Evolutionary conservation across 2,113 vertebrate genomes (phyloP).

Genomic region (Procavia capensis): DNA sequence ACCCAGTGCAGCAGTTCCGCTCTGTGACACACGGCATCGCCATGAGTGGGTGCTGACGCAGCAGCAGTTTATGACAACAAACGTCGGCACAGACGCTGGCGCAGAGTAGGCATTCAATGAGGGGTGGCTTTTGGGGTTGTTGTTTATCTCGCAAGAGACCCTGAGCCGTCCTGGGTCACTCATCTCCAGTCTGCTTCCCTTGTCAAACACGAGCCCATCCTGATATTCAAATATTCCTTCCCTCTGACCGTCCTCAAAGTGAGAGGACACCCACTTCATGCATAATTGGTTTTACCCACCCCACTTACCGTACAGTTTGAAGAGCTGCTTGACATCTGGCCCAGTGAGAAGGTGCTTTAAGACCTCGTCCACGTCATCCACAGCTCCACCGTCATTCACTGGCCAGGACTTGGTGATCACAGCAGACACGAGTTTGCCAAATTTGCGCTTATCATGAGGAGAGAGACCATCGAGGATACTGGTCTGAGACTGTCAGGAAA

Average conservation of each 20-base stretch:
- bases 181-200: fast-evolving
- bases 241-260: fast-evolving
- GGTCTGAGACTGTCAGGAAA: slow-evolving; percentile 70
- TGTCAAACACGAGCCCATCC: neutral
- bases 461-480: slow-evolving; percentile 80
- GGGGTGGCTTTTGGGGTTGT: fast-evolving
- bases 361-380: slow-evolving; percentile 80
- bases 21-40: too few relatives aligned
- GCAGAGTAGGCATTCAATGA: fast-evolving
- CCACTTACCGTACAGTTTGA: slow-evolving; percentile 88
- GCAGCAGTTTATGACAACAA: too few relatives aligned
- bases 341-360: slow-evolving; percentile 90
- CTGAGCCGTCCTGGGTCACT: neutral
- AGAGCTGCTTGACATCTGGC: slow-evolving; percentile 89
- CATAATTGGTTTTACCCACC: too few relatives aligned
- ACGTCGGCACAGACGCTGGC: fast-evolving
- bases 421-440: slow-evolving; percentile 91
- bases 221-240: fast-evolving
- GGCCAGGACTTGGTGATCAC: slow-evolving; percentile 95
- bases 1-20: too few relatives aligned
- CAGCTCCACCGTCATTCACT: neutral
- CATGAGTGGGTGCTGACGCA: too few relatives aligned
- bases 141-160: fast-evolving
- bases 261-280: fast-evolving
- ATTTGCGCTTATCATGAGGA: slow-evolving; percentile 61